These are phyloP conservation scores for Bucco capensis DNA, from an alignment of 2,113 vertebrate genomes.

Conservation along the genomic window DNA sequence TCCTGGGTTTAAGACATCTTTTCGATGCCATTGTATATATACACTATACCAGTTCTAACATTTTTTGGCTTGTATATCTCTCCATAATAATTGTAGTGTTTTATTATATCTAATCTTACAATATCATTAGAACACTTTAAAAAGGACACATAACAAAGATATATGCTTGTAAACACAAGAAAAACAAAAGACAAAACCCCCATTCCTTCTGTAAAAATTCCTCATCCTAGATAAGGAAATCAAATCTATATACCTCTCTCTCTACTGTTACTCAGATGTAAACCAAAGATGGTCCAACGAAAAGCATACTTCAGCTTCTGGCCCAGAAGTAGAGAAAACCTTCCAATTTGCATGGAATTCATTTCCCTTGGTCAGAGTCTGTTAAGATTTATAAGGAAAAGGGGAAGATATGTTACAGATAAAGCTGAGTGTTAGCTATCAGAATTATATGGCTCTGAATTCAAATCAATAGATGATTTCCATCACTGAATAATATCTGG, in stretches of 20 bases:
- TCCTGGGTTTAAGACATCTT: neutral
- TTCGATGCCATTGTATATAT: neutral
- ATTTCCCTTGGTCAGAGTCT: neutral
- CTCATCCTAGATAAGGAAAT: neutral
- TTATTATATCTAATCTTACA: neutral
- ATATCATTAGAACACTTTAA: neutral
- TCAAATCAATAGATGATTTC: neutral
- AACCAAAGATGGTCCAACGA: neutral
- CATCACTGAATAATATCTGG: neutral
- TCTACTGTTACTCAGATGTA: neutral
- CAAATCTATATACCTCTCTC: neutral
- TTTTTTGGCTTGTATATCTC: neutral
- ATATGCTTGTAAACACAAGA: neutral
- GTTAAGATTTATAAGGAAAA: neutral
- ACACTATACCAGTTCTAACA: neutral
- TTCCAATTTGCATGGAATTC: neutral
- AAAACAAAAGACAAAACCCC: neutral
- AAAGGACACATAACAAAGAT: neutral
- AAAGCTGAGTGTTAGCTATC: neutral
- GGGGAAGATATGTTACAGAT: neutral
- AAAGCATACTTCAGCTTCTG: neutral
- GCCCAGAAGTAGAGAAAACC: neutral
- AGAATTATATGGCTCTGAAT: neutral
- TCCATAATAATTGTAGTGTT: neutral
- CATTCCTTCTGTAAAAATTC: rapidly evolving